Conservation (phyloP, 2,888 invertebrate species). For the Bhutanitis thaidina region DNA sequence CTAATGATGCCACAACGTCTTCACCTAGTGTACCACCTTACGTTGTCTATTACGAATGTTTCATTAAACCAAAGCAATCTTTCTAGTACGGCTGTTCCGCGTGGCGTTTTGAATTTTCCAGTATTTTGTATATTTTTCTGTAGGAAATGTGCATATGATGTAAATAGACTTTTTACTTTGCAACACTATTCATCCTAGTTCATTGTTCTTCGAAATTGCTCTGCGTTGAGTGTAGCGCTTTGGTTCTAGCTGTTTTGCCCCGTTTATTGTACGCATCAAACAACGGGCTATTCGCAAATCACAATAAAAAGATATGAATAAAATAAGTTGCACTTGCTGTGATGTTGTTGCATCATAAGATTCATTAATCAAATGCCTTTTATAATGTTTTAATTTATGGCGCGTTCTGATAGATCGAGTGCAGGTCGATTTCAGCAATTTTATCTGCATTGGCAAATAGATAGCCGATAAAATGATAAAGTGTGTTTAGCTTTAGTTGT, state of each 20-base stretch:
- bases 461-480: conserved; percentile 72
- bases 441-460: conserved; percentile 66
- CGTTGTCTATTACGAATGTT: conserved; percentile 10
- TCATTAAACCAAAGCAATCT: conserved; percentile 12
- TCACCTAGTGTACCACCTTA: conserved; percentile 25
- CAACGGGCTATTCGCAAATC: conserved; percentile 25
- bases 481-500: conserved; percentile 74
- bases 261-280: conserved; percentile 47
- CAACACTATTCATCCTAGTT: conserved; percentile 66
- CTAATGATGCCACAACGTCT: conserved; percentile 61
- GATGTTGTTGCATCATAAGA: not conserved
- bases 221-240: conserved; percentile 63
- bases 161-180: conserved; percentile 72
- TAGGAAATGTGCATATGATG: conserved; percentile 66
- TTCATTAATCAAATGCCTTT: conserved; percentile 12
- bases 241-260: conserved; percentile 52
- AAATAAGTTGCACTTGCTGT: not conserved
- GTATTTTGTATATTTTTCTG: conserved; percentile 41
- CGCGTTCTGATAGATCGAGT: conserved; percentile 14
- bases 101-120: conserved; percentile 40
- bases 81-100: conserved; percentile 28
- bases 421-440: conserved; percentile 51
- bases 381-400: conserved; percentile 18
- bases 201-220: conserved; percentile 76
- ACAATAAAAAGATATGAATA: not conserved